Percentiles rank a stretch among this genome's conserved stretches.
Conservation (phyloP, 2,113 vertebrate genomes). For the Lasiurus cinereus region DNA sequence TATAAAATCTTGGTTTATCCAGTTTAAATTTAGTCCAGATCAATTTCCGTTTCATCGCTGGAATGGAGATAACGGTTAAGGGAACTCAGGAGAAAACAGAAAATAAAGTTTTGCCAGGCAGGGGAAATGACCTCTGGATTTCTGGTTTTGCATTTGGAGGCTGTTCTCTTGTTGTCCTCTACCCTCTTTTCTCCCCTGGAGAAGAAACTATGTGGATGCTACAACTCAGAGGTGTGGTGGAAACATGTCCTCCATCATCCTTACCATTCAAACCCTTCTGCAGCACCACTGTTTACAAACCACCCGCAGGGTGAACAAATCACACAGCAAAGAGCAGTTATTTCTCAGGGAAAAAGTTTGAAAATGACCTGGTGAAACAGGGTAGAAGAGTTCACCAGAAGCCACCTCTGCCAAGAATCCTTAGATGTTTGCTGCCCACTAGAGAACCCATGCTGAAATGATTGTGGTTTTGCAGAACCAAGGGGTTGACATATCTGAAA, state of each 20-base stretch:
- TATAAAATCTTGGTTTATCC: slow-evolving; percentile 7
- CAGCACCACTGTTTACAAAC: neutral
- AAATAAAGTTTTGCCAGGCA: neutral
- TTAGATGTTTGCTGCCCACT: neutral
- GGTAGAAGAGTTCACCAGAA: neutral
- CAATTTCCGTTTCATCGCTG: neutral
- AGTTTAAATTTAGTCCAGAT: neutral
- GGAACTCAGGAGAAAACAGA: slow-evolving; percentile 6
- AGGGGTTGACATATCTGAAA: slow-evolving; percentile 23
- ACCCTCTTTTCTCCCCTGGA: neutral
- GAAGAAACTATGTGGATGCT: neutral
- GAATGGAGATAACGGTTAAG: neutral
- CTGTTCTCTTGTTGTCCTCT: neutral
- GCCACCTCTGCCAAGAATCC: neutral
- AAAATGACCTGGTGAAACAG: neutral
- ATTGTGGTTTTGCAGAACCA: neutral
- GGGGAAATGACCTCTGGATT: neutral
- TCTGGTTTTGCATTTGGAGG: neutral
- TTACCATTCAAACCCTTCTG: neutral
- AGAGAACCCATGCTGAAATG: neutral
- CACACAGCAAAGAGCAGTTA: neutral
- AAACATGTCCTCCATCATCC: neutral
- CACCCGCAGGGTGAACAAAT: neutral
- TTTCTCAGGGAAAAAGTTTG: neutral
- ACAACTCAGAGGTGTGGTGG: neutral